Evolutionary conservation across 2,797 vertebrate genomes (phyloP).

Genomic region (Setipinna tenuifilis): DNA sequence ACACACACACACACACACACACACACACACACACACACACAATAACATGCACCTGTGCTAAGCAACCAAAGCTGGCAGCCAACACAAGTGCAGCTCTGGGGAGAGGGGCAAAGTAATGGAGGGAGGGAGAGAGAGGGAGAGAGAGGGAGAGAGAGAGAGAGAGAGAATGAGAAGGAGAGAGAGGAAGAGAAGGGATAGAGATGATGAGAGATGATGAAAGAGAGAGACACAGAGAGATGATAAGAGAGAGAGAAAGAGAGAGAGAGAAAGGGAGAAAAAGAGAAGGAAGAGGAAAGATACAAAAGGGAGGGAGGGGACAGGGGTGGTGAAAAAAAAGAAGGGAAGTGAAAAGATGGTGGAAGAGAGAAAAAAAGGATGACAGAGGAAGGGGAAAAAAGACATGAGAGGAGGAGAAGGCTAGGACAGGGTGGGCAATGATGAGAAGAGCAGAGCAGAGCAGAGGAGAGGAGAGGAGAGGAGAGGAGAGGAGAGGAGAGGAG

Average conservation of each 20-base stretch:
- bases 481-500: neutral
- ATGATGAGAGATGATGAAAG: neutral
- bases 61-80: neutral
- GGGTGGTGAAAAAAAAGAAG: too few species aligned
- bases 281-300: too few species aligned
- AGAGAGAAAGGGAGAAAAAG: too few species aligned
- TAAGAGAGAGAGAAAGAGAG: too few species aligned
- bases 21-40: neutral
- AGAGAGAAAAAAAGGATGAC: too few species aligned
- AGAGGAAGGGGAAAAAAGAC: neutral
- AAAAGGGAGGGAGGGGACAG: too few species aligned
- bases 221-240: neutral
- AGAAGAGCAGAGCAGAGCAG: neutral
- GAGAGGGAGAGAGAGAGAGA: neutral
- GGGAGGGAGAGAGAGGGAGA: neutral
- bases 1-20: neutral
- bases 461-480: neutral
- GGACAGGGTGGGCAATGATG: neutral
- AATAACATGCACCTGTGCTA: neutral
- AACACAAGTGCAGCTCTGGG: neutral
- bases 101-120: neutral
- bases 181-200: neutral
- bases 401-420: neutral
- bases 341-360: too few species aligned
- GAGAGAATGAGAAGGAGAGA: neutral